Evolutionary conservation across 1,140 invertebrate species (phyloP), one percentile per base, ranked within the genome.

Genomic region (Pollicipes pollicipes): DNA sequence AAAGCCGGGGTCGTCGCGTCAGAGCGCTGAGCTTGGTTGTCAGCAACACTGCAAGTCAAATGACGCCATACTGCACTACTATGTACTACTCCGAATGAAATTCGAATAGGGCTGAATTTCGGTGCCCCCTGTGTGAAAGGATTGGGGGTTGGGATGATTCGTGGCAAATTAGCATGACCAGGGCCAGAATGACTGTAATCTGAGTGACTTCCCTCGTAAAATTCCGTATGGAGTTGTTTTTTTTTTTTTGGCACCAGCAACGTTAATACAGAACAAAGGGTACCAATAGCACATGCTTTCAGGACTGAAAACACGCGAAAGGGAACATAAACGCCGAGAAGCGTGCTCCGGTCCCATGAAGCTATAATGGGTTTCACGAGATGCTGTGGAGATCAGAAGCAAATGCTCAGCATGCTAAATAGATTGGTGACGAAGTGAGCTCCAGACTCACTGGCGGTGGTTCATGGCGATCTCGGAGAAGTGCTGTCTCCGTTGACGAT

Each of bases 391-490:
- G 71, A 72, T 30, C 30, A 63, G 71, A 31, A 28, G 31, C 30
- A 37, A 69, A 30, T 64, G 16, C 10, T 45, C 27, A 73, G 27
- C 63, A 72, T 37, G 27, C 66, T 74, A 35, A 30, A 37, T 28
- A 35, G 69, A 31, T n/a, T n/a, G n/a, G n/a, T n/a, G n/a, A n/a
- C n/a, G n/a, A n/a, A n/a, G n/a, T n/a, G n/a, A n/a, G n/a, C n/a
- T n/a, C n/a, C 69, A 45, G 66, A 29, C 71, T 86, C 84, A 97
- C 97, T 97, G 87, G 87, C 88, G 94, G 77, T 97, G 98, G 74
- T 88, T 88, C 78, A 95, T 92, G 0, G 97, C 97, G 70, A 98
- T 90, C 71, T 95, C 90, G 6, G 91, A 88, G 77, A 98, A 99
- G 76, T 93, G 86, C 77, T 96, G 90, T 32, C 96, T 82, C 67